A percentile compares a stretch with the other conserved stretches of the same genome.
Conservation (phyloP, 2,113 vertebrate species). For the Pogona vitticeps region DNA sequence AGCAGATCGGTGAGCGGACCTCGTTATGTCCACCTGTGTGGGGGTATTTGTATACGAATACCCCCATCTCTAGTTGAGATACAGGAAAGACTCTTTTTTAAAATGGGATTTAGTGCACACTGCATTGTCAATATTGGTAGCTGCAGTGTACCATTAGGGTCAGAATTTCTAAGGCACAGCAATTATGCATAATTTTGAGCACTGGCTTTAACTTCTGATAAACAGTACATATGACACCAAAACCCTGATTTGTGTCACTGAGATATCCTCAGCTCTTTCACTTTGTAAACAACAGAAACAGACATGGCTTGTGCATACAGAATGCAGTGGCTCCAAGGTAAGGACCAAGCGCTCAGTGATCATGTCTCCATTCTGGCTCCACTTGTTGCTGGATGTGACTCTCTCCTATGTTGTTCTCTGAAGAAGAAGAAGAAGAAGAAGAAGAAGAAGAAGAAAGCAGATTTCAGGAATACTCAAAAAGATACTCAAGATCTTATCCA, state of each 20-base stretch:
- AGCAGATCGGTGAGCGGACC: too few species aligned
- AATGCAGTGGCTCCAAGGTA: not conserved
- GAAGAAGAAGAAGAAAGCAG: not conserved
- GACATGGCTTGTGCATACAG: not conserved
- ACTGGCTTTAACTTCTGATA: not conserved
- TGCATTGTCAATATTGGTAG: too few species aligned
- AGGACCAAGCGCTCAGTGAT: conserved; percentile 55
- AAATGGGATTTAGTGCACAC: too few species aligned
- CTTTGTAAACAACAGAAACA: not conserved
- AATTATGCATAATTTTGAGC: not conserved
- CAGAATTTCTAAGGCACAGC: not conserved
- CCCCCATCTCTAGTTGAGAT: too few species aligned
- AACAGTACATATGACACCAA: not conserved
- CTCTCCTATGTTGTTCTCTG: conserved; percentile 40
- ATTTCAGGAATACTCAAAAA: not conserved
- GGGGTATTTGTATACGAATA: too few species aligned
- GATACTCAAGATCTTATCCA: not conserved
- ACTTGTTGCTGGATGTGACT: conserved; percentile 63
- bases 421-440: not conserved
- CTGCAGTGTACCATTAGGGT: not conserved
- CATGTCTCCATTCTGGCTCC: conserved; percentile 76
- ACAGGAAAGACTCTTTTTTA: too few species aligned
- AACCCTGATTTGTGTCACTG: not conserved
- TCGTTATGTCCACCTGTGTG: too few species aligned
- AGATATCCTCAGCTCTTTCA: not conserved